These are phyloP conservation scores for Potorous gilbertii DNA, from an alignment of 2,797 vertebrate genomes.

Conservation along the genomic window DNA sequence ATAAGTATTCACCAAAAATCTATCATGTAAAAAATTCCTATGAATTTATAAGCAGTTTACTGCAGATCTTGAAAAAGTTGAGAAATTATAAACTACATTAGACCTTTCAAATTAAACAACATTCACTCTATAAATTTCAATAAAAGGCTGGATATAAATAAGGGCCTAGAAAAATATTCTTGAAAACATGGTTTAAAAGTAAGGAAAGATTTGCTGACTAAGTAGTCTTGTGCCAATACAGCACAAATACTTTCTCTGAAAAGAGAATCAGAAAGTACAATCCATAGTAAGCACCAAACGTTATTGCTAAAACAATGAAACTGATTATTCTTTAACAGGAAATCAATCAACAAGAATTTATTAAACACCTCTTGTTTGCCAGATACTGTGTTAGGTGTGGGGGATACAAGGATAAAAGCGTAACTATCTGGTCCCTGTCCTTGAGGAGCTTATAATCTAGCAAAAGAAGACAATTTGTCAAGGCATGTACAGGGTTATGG, in stretches of 20 bases:
- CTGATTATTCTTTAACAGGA: background rate
- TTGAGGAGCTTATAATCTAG: background rate
- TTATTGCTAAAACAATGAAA: background rate
- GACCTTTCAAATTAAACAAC: background rate
- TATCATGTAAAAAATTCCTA: background rate
- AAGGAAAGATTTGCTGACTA: background rate
- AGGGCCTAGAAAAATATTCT: background rate
- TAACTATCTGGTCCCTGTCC: background rate
- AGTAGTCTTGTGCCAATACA: background rate
- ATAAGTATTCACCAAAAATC: background rate
- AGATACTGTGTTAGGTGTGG: background rate
- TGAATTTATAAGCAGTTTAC: background rate
- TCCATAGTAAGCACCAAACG: background rate
- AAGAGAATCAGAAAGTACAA: background rate
- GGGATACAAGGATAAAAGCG: too few species aligned
- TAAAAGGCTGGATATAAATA: background rate
- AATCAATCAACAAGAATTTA: background rate
- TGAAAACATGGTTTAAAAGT: background rate
- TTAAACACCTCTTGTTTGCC: background rate
- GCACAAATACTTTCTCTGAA: background rate
- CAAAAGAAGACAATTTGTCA: background rate
- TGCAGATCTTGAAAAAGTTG: background rate
- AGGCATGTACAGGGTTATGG: background rate
- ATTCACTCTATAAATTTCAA: background rate
- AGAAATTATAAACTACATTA: background rate